A percentile compares a stretch with the other conserved stretches of the same genome.
These are phyloP conservation scores for Lissocephala sabroskyi DNA, from an alignment of 2,888 invertebrate species.

Conservation along the genomic window DNA sequence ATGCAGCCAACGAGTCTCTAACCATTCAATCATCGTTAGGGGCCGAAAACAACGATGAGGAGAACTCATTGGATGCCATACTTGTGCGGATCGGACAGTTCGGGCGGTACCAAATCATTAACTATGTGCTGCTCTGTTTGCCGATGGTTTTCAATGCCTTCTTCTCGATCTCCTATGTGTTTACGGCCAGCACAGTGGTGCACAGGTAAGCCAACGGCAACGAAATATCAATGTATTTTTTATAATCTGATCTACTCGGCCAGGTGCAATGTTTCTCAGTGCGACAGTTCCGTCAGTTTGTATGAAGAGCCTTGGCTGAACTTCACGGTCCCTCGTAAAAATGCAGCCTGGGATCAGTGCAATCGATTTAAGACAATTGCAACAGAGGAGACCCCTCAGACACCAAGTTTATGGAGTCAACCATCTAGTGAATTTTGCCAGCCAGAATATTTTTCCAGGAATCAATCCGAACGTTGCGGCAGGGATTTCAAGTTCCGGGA, in stretches of 20 bases:
- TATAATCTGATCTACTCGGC: neutral
- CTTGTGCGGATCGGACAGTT: conserved; percentile 75
- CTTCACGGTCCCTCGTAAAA: conserved; percentile 68
- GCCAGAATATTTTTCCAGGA: conserved; percentile 69
- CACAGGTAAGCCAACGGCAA: conserved; percentile 76
- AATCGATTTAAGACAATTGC: conserved; percentile 34
- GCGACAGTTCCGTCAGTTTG: conserved; percentile 58
- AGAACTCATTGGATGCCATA: conserved; percentile 55
- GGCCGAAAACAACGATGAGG: conserved; percentile 23
- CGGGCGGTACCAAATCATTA: conserved; percentile 78
- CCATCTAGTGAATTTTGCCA: conserved; percentile 66
- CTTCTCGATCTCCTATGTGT: conserved; percentile 79
- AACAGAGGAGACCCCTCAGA: neutral
- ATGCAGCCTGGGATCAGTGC: conserved; percentile 45
- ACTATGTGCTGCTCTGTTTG: conserved; percentile 76
- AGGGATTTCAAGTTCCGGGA: conserved; percentile 63
- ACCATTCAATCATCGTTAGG: too few relatives aligned
- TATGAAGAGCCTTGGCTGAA: conserved; percentile 74
- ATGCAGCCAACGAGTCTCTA: too few relatives aligned
- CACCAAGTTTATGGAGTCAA: conserved; percentile 7
- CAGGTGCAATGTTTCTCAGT: conserved; percentile 70
- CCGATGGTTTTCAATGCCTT: conserved; percentile 79
- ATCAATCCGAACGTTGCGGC: conserved; percentile 45
- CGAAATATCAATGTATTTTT: neutral
- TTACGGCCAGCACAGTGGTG: conserved; percentile 79